These are phyloP conservation scores for Chlamydotis undulata DNA, from an alignment of 2,113 vertebrate species.

Conservation along the genomic window DNA sequence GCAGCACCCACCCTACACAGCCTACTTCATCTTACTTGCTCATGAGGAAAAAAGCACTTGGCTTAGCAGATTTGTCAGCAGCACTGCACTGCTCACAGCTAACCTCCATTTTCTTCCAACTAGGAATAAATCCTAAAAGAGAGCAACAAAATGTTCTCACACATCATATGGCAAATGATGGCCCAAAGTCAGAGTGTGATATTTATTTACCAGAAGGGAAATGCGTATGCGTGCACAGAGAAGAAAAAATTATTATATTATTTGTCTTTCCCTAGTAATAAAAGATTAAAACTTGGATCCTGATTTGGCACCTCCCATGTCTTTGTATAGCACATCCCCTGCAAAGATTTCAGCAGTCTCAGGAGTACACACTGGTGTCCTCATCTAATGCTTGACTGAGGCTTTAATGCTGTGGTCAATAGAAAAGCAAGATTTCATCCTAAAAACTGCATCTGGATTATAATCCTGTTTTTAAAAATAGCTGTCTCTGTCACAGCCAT, in stretches of 20 bases:
- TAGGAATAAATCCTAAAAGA: conserved; percentile 41
- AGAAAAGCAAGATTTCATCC: background rate
- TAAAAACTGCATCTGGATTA: background rate
- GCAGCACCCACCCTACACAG: background rate
- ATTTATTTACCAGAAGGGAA: conserved; percentile 14
- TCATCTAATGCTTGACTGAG: rapidly evolving
- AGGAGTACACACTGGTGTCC: no score
- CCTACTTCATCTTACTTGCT: conserved; percentile 34
- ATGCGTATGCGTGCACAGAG: background rate
- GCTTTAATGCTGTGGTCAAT: background rate
- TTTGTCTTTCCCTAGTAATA: background rate
- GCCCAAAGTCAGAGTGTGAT: conserved; percentile 15
- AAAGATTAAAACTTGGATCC: background rate
- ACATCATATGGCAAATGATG: conserved; percentile 51
- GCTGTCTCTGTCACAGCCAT: background rate
- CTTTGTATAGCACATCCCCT: background rate
- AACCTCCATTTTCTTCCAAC: conserved; percentile 21
- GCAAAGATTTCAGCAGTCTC: background rate
- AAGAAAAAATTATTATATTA: background rate
- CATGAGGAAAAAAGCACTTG: conserved; percentile 22
- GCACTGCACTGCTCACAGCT: background rate
- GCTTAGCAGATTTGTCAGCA: conserved; percentile 19
- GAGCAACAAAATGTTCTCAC: conserved; percentile 53
- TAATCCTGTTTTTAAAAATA: background rate
- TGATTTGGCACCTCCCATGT: background rate